Conservation (phyloP, 2,113 vertebrate genomes). For the Chiloscyllium plagiosum region DNA sequence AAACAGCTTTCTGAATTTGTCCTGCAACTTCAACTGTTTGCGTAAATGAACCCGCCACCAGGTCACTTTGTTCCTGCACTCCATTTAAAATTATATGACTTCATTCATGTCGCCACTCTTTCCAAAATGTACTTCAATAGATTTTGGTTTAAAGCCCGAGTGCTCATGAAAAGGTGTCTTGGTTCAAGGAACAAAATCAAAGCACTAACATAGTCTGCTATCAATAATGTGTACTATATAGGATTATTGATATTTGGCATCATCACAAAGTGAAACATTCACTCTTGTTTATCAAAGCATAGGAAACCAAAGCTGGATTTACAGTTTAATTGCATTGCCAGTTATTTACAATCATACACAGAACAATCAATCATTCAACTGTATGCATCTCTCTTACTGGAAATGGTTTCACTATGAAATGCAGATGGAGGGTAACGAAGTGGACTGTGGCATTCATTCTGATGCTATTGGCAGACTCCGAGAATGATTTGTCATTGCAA, state of each 20-base stretch:
- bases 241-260: neutral
- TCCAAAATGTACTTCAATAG: neutral
- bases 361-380: neutral
- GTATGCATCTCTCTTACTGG: neutral
- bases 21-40: neutral
- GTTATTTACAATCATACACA: neutral
- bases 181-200: conserved; percentile 20
- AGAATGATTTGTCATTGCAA: neutral
- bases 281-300: neutral
- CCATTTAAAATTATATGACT: neutral
- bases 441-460: neutral
- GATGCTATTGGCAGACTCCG: neutral
- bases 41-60: neutral
- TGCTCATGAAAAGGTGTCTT: neutral
- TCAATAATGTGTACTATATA: neutral
- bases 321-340: neutral
- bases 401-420: neutral
- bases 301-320: neutral
- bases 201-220: neutral
- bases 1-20: neutral
- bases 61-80: neutral
- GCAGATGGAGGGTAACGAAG: neutral
- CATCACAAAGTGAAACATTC: conserved; percentile 6
- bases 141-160: neutral
- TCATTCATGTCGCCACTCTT: neutral